These are phyloP conservation scores for Rhea pennata DNA, from an alignment of 2,113 vertebrate species.

Conservation along the genomic window DNA sequence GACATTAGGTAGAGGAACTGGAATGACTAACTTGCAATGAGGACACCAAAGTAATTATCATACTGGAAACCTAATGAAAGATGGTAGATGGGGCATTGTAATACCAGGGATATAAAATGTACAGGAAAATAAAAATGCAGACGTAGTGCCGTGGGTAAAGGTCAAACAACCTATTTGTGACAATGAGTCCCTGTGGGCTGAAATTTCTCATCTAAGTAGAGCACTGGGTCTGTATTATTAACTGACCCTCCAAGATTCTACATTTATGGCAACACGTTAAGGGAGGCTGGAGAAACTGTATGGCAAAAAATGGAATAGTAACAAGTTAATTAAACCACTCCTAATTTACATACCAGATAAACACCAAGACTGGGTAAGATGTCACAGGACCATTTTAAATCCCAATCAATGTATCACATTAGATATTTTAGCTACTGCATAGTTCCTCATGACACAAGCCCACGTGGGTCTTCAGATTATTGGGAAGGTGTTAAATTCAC, in stretches of 20 bases:
- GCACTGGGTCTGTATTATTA: background rate
- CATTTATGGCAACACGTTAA: background rate
- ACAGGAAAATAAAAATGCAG: background rate
- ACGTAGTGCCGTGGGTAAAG: background rate
- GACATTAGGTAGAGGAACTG: fast-evolving
- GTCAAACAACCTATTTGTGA: background rate
- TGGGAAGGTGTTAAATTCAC: too few relatives aligned
- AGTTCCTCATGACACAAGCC: too few relatives aligned
- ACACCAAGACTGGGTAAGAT: background rate
- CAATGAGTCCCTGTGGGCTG: background rate
- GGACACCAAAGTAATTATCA: background rate
- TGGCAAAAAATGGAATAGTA: background rate
- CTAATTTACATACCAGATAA: background rate
- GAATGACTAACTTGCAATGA: background rate
- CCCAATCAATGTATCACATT: background rate
- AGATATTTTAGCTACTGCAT: too few relatives aligned
- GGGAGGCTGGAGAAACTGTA: background rate
- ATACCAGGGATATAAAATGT: background rate
- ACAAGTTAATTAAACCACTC: background rate
- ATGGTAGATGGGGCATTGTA: background rate
- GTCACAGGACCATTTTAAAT: background rate
- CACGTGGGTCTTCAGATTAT: too few relatives aligned
- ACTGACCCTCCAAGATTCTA: background rate
- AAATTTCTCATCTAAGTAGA: background rate
- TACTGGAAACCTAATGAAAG: background rate